Conservation (phyloP, 1,140 invertebrate genomes). For the Eupristina koningsbergeri region DNA sequence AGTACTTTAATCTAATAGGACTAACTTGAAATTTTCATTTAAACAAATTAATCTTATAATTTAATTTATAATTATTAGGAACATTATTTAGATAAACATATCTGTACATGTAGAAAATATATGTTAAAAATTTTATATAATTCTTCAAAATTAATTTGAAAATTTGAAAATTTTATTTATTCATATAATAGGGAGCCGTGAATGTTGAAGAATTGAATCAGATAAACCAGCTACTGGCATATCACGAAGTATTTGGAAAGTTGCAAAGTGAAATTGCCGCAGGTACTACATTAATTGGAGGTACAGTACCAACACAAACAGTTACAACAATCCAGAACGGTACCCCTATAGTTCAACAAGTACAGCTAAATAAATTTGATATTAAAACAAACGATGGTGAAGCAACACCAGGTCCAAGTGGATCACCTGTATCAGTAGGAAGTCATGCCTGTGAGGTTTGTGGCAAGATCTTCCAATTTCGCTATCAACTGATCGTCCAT, state of each 20-base stretch:
- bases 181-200: slow-evolving; percentile 62
- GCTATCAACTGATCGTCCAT: slow-evolving; percentile 89
- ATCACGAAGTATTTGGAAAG: slow-evolving; percentile 91
- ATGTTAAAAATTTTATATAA: not conserved
- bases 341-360: slow-evolving; percentile 70
- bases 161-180: not conserved
- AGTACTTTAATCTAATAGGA: no score
- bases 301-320: slow-evolving; percentile 73
- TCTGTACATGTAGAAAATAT: no score
- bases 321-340: slow-evolving; percentile 72
- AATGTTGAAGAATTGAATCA: slow-evolving; percentile 89
- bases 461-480: slow-evolving; percentile 88
- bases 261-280: slow-evolving; percentile 77
- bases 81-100: no score
- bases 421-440: slow-evolving; percentile 74
- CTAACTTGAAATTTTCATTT: no score
- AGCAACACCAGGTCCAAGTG: slow-evolving; percentile 72
- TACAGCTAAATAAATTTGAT: slow-evolving; percentile 76
- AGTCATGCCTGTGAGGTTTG: slow-evolving; percentile 87
- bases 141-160: not conserved
- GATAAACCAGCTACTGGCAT: slow-evolving; percentile 85
- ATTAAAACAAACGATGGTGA: slow-evolving; percentile 73
- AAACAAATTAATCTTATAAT: no score
- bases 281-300: slow-evolving; percentile 67
- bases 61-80: no score